Evolutionary conservation across 1,140 invertebrate species (phyloP).

Genomic region (Heliconius melpomene): DNA sequence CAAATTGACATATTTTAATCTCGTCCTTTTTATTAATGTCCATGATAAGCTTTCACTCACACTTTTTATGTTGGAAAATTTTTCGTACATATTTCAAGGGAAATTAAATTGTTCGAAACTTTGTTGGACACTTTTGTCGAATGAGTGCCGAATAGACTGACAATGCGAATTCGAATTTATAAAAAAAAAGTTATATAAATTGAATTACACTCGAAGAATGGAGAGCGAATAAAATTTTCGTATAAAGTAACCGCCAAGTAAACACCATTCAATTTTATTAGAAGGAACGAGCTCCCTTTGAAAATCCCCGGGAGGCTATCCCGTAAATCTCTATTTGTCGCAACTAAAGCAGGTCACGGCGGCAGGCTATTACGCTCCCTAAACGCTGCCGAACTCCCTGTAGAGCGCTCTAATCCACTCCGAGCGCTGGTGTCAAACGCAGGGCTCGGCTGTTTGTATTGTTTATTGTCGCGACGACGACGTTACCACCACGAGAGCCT

Average conservation of each 20-base stretch:
- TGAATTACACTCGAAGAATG: conserved; percentile 39
- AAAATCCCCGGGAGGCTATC: conserved; percentile 70
- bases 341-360: conserved; percentile 80
- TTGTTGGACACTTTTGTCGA: conserved; percentile 59
- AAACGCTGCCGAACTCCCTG: conserved; percentile 78
- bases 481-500: conserved; percentile 57
- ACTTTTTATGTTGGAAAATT: conserved; percentile 49
- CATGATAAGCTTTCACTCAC: conserved; percentile 42
- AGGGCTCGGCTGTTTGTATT: conserved; percentile 79
- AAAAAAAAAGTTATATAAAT: conserved; percentile 42
- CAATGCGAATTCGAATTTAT: conserved; percentile 47
- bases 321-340: conserved; percentile 80
- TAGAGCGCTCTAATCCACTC: conserved; percentile 79
- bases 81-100: conserved; percentile 64
- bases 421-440: conserved; percentile 79
- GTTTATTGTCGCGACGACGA: conserved; percentile 77
- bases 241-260: conserved; percentile 70
- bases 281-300: conserved; percentile 59
- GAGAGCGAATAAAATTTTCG: conserved; percentile 35
- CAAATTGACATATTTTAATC: conserved; percentile 29
- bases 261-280: conserved; percentile 78
- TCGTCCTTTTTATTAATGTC: conserved; percentile 46
- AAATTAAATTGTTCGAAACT: conserved; percentile 69
- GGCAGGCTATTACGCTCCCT: conserved; percentile 78
- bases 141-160: conserved; percentile 57